Base-by-base conservation (phyloP, 2,113 vertebrate genomes). In the Callopanchax toddi region DNA sequence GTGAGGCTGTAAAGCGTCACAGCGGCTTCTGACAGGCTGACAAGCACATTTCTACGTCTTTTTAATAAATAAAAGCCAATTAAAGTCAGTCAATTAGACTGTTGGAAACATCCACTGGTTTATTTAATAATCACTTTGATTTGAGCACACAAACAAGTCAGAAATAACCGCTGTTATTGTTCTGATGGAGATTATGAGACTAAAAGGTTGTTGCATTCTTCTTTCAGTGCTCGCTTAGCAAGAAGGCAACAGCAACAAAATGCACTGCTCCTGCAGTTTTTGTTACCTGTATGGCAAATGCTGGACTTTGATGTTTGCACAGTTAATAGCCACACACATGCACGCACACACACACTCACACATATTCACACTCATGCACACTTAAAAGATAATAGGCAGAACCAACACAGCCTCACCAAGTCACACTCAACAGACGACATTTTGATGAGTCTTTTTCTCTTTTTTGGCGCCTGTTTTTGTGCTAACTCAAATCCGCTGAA, bases 221-320 rank as follows among this genome's bases (percentile, higher is more conserved):
- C 54, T 54, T 46, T 48, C 53, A 46, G 32, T 26, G 53, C 26
- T 83, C 58, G 68, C 60, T 16, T 32, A 40, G 59, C 26, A 53
- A 46, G 51, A 36, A 36, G 42, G 45, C 29, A 59, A 15, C 17
- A 29, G 23, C n/a, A 37, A 62, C 59, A 77, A 56, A 71, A 66
- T 40, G 18, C 50, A 62, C 60, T 34, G 60, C 56, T 52, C 20
- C 48, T 56, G 55, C 26, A 2, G 23, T 57, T 39, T 58, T 13
- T 49, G 37, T 69, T 72, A 72, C 60, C 45, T 67, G 45, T 29
- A 40, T 42, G 18, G 53, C 34, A 13, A 9, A 43, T 48, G 66
- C 60, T 43, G 44, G 65, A 65, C 49, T 52, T 57, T 80, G 70
- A 66, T 74, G 59, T 64, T 67, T 60, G 60, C 76, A 72, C 58